Base-by-base conservation (phyloP, 2,888 invertebrate species). In the Parnassius mnemosyne region DNA sequence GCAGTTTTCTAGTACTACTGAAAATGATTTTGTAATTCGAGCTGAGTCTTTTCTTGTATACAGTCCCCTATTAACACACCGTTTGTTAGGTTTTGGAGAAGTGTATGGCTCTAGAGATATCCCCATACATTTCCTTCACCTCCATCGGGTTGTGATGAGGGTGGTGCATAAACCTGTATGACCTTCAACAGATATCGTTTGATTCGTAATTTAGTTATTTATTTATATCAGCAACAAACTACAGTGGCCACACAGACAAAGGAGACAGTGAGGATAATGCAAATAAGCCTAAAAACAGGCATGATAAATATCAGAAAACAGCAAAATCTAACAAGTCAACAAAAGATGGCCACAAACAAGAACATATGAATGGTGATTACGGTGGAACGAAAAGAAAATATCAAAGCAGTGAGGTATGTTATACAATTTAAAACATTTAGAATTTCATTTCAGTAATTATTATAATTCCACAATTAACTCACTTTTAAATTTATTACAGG, bases 341-440 rank as follows among this genome's bases (percentile, higher is more conserved):
- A 71, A 68, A 55, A 60, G 74, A 67, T 67, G 73, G 71, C 71
- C 67, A 59, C 49, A 60, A 76, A 53, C 68, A 78, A 50, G 71
- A 70, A 60, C 78, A 82, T 66, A 69, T 76, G 25, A 90, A 89
- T 78, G 89, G 89, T 12, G 76, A 83, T 66, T 71, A 81, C 66
- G 83, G 82, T 69, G 78, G 81, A 25, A 73, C 66, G 63, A 89
- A 89, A 71, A 79, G 87, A 67, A 85, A 81, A 76, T 77, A 85
- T 71, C 79, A 84, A 42, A 89, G 85, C 67, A 88, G 87, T 79
- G 90, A 89, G 86, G 90, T 91, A 61, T 72, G 80, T 76, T 12
- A 10, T 47, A 13, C 1, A 12, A 7, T 46, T 12, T n/a, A 46
- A 11, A 43, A 11, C 10, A 43, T 9, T 11, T 43, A 43, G 11